Evolutionary conservation across 2,113 vertebrate species (phyloP), one percentile per base, ranked within the genome.

Genomic region (Hippopotamus amphibius): DNA sequence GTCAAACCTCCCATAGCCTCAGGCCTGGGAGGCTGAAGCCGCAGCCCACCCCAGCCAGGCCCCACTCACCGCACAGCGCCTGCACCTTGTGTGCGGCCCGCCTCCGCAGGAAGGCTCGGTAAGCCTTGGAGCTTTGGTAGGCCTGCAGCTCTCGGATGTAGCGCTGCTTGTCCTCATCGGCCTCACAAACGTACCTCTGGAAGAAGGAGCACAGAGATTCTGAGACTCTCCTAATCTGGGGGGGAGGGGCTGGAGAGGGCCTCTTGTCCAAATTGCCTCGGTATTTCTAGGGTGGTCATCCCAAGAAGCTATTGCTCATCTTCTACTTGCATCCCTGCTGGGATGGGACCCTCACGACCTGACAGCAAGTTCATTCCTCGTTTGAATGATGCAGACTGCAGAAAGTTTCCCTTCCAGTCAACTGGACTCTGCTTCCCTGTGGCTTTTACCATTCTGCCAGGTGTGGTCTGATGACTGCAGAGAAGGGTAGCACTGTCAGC

Each of bases 61-160:
- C 30, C 30, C 89, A 3, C 0, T 97, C 95, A 74, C 87, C 48
- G 6, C 93, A 37, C 84, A 69, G 21, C 0, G 12, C 53, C 50
- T 65, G 95, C 13, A 80, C 9, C 68, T 57, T 24, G 22, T 66
- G 91, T 26, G 82, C 53, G 0, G 14, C 80, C 83, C 26, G 83
- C 95, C 95, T 96, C 90, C 48, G 72, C 81, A 97, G 95, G 63
- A 97, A 97, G 24, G 30, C 88, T 69, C 63, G 43, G 88, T n/a
- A 95, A 24, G 68, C 65, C 90, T 96, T n/a, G 24, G 71, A 97
- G 91, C 13, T 0, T 80, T 96, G 82, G n/a, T 80, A 88, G 28
- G 55, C 95, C n/a, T 94, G 95, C 57, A 91, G 94, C 90, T 98
- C 90, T 0, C 22, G 28, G 16, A 92, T 8, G 77, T 93, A 95